Percentiles rank a stretch among this genome's conserved stretches.
These are phyloP conservation scores for Ptilonorhynchus violaceus DNA, from an alignment of 2,113 vertebrate genomes.

Conservation along the genomic window DNA sequence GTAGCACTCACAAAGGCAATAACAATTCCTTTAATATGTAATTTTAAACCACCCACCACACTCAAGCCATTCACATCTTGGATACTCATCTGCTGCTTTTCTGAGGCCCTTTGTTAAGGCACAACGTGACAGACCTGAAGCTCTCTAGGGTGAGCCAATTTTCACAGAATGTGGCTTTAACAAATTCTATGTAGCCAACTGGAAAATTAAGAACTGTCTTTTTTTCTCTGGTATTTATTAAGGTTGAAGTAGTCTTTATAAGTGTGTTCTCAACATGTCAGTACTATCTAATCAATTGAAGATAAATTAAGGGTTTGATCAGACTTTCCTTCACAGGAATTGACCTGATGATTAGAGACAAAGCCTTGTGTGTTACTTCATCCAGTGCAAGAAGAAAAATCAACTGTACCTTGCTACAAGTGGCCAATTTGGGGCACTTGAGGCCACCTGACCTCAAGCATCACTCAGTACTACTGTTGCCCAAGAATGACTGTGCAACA, in stretches of 20 bases:
- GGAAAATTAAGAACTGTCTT: constrained; percentile 62
- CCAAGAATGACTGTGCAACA: background rate
- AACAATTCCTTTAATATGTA: background rate
- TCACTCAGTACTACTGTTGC: background rate
- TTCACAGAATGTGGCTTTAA: constrained; percentile 38
- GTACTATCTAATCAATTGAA: background rate
- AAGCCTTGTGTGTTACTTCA: background rate
- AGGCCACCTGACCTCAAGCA: background rate
- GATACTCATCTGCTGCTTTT: background rate
- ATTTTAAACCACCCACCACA: background rate
- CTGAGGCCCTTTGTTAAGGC: background rate
- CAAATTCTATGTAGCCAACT: constrained; percentile 49
- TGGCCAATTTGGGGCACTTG: background rate
- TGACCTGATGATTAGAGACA: background rate
- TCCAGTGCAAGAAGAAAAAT: background rate
- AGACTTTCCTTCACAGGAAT: background rate
- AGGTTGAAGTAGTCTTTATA: constrained; percentile 29
- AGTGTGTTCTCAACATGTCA: background rate
- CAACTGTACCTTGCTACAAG: background rate
- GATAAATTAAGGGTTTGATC: constrained; percentile 28
- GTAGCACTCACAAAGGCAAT: background rate
- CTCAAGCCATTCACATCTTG: background rate
- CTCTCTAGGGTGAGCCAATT: background rate
- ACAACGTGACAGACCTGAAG: background rate
- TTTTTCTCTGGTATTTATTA: constrained; percentile 19